These are phyloP conservation scores for Habroteleia sp. DNA, from an alignment of 2,888 invertebrate genomes.

Conservation along the genomic window DNA sequence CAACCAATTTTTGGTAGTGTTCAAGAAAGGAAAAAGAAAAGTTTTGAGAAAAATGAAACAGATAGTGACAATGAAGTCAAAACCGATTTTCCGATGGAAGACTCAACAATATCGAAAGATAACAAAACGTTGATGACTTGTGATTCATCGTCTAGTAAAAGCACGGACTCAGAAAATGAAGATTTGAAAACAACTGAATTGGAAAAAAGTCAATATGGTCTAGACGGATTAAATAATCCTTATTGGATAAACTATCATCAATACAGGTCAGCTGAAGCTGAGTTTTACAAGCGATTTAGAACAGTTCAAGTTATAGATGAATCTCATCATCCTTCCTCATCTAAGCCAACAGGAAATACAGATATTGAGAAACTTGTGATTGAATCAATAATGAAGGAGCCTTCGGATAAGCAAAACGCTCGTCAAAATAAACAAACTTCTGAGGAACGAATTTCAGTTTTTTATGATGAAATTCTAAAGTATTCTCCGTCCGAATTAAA, in stretches of 20 bases:
- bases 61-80: constrained; percentile 47
- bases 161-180: constrained; percentile 46
- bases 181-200: constrained; percentile 27
- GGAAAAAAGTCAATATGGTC: constrained; percentile 10
- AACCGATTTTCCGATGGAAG: too few relatives aligned
- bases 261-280: constrained; percentile 72
- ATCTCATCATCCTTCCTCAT: constrained; percentile 58
- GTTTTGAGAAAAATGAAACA: constrained; percentile 25
- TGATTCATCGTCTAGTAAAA: constrained; percentile 35
- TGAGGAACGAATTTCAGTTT: too few relatives aligned
- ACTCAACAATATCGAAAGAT: too few relatives aligned
- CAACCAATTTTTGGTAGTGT: constrained; percentile 76
- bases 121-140: neutral
- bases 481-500: constrained; percentile 35
- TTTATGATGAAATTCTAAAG: constrained; percentile 18
- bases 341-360: constrained; percentile 49
- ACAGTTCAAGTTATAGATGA: constrained; percentile 70
- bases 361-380: constrained; percentile 73
- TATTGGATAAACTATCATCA: constrained; percentile 74
- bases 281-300: constrained; percentile 72
- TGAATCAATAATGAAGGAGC: constrained; percentile 72
- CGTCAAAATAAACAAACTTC: too few relatives aligned
- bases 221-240: constrained; percentile 69
- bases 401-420: too few relatives aligned
- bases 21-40: constrained; percentile 71